These are phyloP conservation scores for Pediacus dermestoides DNA, from an alignment of 2,888 invertebrate genomes.

Conservation along the genomic window DNA sequence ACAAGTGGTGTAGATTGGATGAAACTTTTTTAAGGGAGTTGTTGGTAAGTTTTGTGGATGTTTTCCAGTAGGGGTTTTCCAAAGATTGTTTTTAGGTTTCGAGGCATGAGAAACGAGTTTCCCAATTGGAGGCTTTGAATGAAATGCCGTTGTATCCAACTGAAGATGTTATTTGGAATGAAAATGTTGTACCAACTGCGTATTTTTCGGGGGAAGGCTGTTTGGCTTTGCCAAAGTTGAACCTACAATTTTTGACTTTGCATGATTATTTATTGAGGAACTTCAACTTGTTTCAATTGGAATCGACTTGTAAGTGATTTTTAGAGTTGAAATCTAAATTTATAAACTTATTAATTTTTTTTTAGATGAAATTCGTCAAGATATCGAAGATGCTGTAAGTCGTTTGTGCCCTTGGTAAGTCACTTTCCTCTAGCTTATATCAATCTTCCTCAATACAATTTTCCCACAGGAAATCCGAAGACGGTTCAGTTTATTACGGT, in stretches of 20 bases:
- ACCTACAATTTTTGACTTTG: conserved; percentile 95
- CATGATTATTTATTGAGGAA: conserved; percentile 97
- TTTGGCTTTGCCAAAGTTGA: conserved; percentile 93
- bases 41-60: conserved; percentile 58
- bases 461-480: conserved; percentile 72
- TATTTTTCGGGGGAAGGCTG: conserved; percentile 96
- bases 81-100: conserved; percentile 57
- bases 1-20: conserved; percentile 76
- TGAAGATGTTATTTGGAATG: conserved; percentile 98
- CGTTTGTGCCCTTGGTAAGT: conserved; percentile 90
- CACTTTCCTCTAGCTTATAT: not conserved
- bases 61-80: conserved; percentile 3
- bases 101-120: conserved; percentile 82
- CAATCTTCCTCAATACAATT: conserved; percentile 9
- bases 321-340: not conserved
- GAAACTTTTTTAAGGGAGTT: conserved; percentile 80
- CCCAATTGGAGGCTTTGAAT: conserved; percentile 91
- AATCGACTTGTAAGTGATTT: conserved; percentile 86
- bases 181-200: conserved; percentile 96
- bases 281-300: conserved; percentile 94
- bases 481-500: conserved; percentile 82
- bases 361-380: conserved; percentile 95
- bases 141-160: conserved; percentile 98
- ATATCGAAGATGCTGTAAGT: conserved; percentile 95
- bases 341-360: conserved; percentile 28